Percentiles rank a stretch among this genome's conserved stretches.
phyloP scores from a whole-genome alignment of 2,888 invertebrate species.

The Lepidocyrtoides sp. region DNA sequence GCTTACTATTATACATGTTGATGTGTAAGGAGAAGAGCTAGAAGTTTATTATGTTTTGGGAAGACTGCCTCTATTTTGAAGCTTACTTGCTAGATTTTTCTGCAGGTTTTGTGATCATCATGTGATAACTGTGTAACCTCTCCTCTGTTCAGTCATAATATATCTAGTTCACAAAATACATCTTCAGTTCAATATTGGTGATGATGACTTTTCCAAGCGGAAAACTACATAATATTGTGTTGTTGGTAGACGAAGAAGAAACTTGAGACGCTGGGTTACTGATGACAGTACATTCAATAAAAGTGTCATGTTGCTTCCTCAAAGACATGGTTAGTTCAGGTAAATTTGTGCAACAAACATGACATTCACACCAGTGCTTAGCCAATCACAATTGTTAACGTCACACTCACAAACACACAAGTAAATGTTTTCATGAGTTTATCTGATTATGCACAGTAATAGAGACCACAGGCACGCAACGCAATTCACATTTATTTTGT shows the following conservation, averaged over 20 bases:
- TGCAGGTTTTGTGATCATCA: background rate
- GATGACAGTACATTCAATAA: conserved; percentile 41
- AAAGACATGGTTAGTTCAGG: conserved; percentile 57
- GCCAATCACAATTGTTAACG: conserved; percentile 44
- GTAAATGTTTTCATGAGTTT: conserved; percentile 26
- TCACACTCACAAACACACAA: no score
- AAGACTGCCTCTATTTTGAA: no score
- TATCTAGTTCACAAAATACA: background rate
- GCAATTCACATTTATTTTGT: background rate
- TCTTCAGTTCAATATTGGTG: background rate
- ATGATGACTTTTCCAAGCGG: background rate
- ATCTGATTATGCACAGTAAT: conserved; percentile 33
- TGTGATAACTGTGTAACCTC: background rate
- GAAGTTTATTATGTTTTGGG: no score
- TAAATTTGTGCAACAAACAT: conserved; percentile 45
- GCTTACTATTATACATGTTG: no score
- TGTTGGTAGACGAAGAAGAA: background rate
- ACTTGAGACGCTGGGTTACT: conserved; percentile 10
- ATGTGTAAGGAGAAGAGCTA: no score
- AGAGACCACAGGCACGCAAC: background rate
- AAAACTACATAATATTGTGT: background rate
- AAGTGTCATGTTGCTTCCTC: conserved; percentile 51
- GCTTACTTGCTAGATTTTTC: background rate
- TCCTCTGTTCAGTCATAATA: background rate
- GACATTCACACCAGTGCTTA: conserved; percentile 37